Conservation (phyloP, 2,113 vertebrate species). For the Indri indri region DNA sequence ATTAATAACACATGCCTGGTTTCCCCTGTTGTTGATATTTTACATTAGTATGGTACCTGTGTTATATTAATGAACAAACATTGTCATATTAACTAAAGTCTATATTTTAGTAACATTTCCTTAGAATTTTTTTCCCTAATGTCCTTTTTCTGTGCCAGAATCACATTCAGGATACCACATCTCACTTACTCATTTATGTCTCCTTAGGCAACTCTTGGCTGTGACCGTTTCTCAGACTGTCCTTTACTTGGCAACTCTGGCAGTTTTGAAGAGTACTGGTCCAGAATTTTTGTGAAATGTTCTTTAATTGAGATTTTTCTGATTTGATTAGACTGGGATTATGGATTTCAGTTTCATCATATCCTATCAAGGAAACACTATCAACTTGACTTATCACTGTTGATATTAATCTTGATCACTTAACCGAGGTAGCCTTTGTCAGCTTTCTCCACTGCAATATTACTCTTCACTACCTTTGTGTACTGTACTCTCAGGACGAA, state of each 20-base stretch:
- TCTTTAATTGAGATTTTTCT: background rate
- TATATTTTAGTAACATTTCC: background rate
- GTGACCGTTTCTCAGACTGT: background rate
- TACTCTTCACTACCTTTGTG: background rate
- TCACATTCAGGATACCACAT: fast-evolving
- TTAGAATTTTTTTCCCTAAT: background rate
- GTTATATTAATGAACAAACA: background rate
- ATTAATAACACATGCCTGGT: background rate
- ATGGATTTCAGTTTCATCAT: background rate
- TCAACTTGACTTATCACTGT: background rate
- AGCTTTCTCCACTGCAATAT: background rate
- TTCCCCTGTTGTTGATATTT: background rate
- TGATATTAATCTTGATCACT: background rate
- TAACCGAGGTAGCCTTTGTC: background rate
- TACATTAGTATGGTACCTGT: background rate
- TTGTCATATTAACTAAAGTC: background rate
- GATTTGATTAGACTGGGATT: background rate
- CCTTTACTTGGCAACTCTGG: background rate
- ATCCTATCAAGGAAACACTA: background rate
- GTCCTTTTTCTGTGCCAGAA: background rate
- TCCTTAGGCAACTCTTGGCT: background rate
- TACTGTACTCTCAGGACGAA: background rate
- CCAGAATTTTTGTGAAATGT: background rate
- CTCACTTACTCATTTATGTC: background rate
- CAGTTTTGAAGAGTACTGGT: background rate